phyloP scores from a whole-genome alignment of 2,888 invertebrate species.

The Marronus borbonicus region DNA sequence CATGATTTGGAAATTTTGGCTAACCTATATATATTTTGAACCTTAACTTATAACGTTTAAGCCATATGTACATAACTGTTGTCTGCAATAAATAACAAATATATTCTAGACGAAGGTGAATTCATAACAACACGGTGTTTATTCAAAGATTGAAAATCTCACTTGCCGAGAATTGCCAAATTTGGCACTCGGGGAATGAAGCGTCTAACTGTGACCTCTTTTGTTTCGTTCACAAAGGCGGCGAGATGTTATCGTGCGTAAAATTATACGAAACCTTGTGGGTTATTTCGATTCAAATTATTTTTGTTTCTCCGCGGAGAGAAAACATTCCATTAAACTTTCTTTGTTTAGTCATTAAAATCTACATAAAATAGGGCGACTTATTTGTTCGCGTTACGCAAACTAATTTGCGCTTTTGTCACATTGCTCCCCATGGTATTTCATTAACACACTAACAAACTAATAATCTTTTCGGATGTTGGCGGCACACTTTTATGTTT shows the following conservation, averaged over 20 bases:
- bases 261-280: slow-evolving; percentile 44
- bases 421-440: slow-evolving; percentile 9
- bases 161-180: slow-evolving; percentile 32
- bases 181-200: slow-evolving; percentile 38
- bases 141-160: slow-evolving; percentile 20
- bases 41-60: too few species aligned
- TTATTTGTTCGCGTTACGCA: slow-evolving; percentile 38
- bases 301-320: slow-evolving; percentile 36
- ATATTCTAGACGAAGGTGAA: not conserved
- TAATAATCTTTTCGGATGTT: too few species aligned
- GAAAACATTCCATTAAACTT: slow-evolving; percentile 45
- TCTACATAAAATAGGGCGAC: slow-evolving; percentile 39
- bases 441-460: not conserved
- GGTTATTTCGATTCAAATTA: slow-evolving; percentile 45
- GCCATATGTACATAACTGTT: too few species aligned
- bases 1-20: too few species aligned
- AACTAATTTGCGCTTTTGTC: slow-evolving; percentile 33
- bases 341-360: slow-evolving; percentile 40
- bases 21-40: too few species aligned
- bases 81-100: too few species aligned
- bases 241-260: slow-evolving; percentile 46
- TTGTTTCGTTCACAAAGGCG: slow-evolving; percentile 40
- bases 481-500: too few species aligned
- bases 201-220: slow-evolving; percentile 47
- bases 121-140: not conserved